Percentiles rank a stretch among this genome's conserved stretches.
These are phyloP conservation scores for Nomada goodeniana DNA, from an alignment of 2,888 invertebrate species.

Conservation along the genomic window DNA sequence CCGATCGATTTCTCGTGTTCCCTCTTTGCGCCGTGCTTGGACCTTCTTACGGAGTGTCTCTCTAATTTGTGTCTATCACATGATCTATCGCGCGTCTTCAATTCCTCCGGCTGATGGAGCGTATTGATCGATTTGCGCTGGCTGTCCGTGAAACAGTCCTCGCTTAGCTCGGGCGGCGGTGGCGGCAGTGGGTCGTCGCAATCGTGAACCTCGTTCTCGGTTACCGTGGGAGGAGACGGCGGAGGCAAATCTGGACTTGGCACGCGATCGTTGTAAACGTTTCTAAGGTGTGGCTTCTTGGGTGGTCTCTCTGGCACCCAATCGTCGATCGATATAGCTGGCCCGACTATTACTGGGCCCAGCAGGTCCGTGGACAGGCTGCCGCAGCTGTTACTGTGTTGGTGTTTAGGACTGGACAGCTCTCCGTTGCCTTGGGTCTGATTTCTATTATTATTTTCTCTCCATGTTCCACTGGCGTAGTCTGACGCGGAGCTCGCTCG, in stretches of 20 bases:
- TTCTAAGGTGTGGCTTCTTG: constrained; percentile 89
- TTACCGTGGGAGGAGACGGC: constrained; percentile 87
- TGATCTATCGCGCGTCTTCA: constrained; percentile 67
- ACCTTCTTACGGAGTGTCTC: constrained; percentile 77
- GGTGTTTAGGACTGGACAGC: constrained; percentile 84
- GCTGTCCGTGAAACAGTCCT: constrained; percentile 70
- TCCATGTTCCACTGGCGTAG: constrained; percentile 86
- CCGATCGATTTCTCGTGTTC: constrained; percentile 71
- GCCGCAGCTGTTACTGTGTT: constrained; percentile 87
- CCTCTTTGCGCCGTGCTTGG: constrained; percentile 73
- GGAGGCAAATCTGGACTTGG: constrained; percentile 88
- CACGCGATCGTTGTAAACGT: constrained; percentile 85
- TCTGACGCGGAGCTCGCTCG: constrained; percentile 89
- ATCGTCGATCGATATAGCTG: constrained; percentile 88
- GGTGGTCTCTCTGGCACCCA: constrained; percentile 92
- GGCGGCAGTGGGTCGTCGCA: constrained; percentile 89
- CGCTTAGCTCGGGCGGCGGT: constrained; percentile 86
- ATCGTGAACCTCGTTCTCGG: constrained; percentile 86
- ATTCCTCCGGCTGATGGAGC: constrained; percentile 59
- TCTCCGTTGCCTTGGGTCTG: constrained; percentile 71
- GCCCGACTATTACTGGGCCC: constrained; percentile 88
- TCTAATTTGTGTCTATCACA: constrained; percentile 77
- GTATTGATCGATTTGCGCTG: constrained; percentile 66
- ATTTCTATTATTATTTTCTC: constrained; percentile 80
- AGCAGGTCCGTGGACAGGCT: constrained; percentile 86